Evolutionary conservation across 2,888 invertebrate genomes (phyloP), one percentile per base, ranked within the genome.

Genomic region (Pelosia muscerda): DNA sequence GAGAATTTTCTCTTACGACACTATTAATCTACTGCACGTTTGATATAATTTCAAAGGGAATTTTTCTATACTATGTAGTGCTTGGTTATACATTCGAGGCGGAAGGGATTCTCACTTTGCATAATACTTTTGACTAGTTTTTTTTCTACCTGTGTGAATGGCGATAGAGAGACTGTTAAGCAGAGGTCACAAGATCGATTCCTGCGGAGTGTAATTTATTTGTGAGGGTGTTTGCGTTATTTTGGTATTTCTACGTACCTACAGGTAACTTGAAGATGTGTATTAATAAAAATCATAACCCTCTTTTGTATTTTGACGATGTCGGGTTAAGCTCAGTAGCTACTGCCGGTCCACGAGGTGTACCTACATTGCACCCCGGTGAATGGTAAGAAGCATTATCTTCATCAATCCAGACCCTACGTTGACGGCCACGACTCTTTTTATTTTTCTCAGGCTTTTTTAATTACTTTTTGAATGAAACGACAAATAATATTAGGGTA

Each of bases 11-110:
- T 42, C 38, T 26, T 68, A 68, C 26, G 69, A 56, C 42, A 56
- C 28, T 58, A 55, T 69, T 64, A 63, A 49, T 28, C 42, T 28
- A 68, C 79, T 68, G 76, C 49, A 23, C 9, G 0, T 64, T 60
- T 68, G 0, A n/a, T n/a, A 10, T 10, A 23, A 23, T 11, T 23
- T 4, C 4, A 1, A 22, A 6, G 19, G 13, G 0, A 8, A 10
- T 23, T 34, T 66, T 60, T 54, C 23, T 55, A 9, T n/a, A 6
- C 26, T 62, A 49, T 28, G 9, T 26, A 22, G 8, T 28, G 13
- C 28, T 62, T n/a, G 61, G 49, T 49, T 53, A 62, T 62, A 38
- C 19, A n/a, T 26, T 53, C 13, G 13, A 26, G n/a, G 5, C n/a
- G 26, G 28, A 61, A 26, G n/a, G 26, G 22, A n/a, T n/a, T 53